Evolutionary conservation across 2,797 vertebrate genomes (phyloP).

Genomic region (Pantherophis alleghaniensis): DNA sequence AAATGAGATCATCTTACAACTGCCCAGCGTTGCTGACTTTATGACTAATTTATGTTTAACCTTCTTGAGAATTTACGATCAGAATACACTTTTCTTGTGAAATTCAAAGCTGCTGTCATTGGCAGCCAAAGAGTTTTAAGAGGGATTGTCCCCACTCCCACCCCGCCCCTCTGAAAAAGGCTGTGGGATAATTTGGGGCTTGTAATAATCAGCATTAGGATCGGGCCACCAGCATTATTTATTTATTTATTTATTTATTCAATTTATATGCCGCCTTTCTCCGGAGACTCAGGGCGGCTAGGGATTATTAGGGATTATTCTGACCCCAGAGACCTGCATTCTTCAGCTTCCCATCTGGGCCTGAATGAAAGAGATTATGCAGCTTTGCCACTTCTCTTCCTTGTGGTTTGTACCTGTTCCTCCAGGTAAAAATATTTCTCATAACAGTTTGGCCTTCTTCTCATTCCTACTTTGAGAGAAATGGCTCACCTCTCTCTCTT

Average conservation of each 20-base stretch:
- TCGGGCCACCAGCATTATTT: background rate
- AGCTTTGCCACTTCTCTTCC: background rate
- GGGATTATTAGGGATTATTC: background rate
- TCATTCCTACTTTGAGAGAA: background rate
- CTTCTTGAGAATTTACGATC: conserved; percentile 77
- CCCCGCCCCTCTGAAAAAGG: conserved; percentile 27
- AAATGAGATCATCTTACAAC: conserved; percentile 75
- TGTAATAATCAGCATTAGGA: conserved; percentile 47
- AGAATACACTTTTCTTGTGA: conserved; percentile 77
- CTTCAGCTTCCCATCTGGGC: background rate
- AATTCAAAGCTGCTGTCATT: conserved; percentile 71
- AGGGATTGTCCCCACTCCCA: background rate
- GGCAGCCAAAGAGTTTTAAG: conserved; percentile 61
- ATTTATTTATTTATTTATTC: too few species aligned
- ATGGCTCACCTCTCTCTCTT: background rate
- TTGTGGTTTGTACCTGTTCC: background rate
- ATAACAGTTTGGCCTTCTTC: background rate
- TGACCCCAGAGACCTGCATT: background rate
- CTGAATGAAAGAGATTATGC: background rate
- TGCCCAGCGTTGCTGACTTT: conserved; percentile 87
- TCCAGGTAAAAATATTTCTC: background rate
- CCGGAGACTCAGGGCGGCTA: too few species aligned
- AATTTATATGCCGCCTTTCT: too few species aligned
- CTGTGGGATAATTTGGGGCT: conserved; percentile 40
- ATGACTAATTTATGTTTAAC: conserved; percentile 96